These are phyloP conservation scores for Pardosa pseudoannulata DNA, from an alignment of 2,888 invertebrate genomes.

Conservation along the genomic window DNA sequence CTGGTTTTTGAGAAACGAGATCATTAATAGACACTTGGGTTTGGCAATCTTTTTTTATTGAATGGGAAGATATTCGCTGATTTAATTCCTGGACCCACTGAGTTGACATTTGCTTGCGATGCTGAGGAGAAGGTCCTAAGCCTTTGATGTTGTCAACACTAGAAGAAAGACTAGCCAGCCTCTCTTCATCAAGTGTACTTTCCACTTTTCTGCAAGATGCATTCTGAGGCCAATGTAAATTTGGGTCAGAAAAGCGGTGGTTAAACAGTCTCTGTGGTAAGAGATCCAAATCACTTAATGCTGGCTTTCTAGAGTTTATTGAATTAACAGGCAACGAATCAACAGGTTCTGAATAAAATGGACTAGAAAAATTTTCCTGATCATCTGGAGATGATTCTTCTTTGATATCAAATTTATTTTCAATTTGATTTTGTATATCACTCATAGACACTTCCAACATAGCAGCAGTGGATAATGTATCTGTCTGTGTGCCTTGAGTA, in stretches of 20 bases:
- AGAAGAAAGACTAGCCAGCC: constrained; percentile 71
- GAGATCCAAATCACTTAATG: constrained; percentile 17
- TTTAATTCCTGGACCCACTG: constrained; percentile 64
- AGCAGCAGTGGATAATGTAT: constrained; percentile 15
- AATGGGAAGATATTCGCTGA: constrained; percentile 39
- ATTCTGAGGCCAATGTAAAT: constrained; percentile 70
- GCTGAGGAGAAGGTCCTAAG: constrained; percentile 42
- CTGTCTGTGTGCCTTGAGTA: constrained; percentile 61
- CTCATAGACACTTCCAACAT: not conserved
- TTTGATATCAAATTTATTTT: constrained; percentile 18
- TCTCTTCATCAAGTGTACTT: constrained; percentile 51
- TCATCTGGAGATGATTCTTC: constrained; percentile 46
- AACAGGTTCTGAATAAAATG: constrained; percentile 93
- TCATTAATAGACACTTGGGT: constrained; percentile 60
- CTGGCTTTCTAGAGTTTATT: not conserved
- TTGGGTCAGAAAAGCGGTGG: constrained; percentile 74
- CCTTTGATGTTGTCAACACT: constrained; percentile 73
- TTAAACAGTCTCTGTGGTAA: constrained; percentile 54
- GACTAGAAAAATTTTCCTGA: constrained; percentile 81
- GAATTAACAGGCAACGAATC: constrained; percentile 81
- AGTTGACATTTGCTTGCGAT: constrained; percentile 39
- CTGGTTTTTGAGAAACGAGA: constrained; percentile 19
- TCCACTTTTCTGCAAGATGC: constrained; percentile 42
- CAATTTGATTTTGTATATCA: constrained; percentile 17
- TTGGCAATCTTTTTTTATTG: constrained; percentile 52